These are phyloP conservation scores for Allacma fusca DNA, from an alignment of 2,888 invertebrate species.

Conservation along the genomic window DNA sequence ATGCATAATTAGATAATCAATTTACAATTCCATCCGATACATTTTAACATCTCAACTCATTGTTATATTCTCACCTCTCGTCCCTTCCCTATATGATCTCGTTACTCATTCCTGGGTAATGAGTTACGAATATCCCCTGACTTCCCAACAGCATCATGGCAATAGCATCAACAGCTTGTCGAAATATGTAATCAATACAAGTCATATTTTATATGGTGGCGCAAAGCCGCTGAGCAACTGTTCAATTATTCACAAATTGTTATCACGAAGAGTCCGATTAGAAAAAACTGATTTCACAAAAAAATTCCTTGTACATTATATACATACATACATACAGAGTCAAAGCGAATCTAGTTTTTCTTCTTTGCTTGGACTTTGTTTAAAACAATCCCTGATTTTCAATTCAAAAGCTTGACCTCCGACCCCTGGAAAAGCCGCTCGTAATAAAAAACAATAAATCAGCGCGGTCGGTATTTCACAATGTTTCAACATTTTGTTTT, in stretches of 20 bases:
- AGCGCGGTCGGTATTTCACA: not conserved
- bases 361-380: not conserved
- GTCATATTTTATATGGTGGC: not conserved
- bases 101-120: not conserved
- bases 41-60: not conserved
- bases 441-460: not conserved
- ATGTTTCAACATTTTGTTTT: not conserved
- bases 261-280: not conserved
- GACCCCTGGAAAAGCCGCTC: not conserved
- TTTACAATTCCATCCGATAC: slow-evolving; percentile 2
- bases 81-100: not conserved
- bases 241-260: slow-evolving; percentile 9
- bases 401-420: slow-evolving; percentile 7
- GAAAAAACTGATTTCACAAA: not conserved
- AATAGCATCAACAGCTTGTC: not conserved
- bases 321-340: not conserved
- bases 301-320: too few species aligned
- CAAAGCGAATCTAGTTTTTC: not conserved
- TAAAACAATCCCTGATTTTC: slow-evolving; percentile 11
- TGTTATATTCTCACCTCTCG: not conserved
- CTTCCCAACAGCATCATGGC: not conserved
- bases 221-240: not conserved
- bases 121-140: not conserved
- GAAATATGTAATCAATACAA: slow-evolving; percentile 16
- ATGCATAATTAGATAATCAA: slow-evolving; percentile 8